phyloP scores from a whole-genome alignment of 2,888 invertebrate genomes.

The Eutolmus rufibarbis region DNA sequence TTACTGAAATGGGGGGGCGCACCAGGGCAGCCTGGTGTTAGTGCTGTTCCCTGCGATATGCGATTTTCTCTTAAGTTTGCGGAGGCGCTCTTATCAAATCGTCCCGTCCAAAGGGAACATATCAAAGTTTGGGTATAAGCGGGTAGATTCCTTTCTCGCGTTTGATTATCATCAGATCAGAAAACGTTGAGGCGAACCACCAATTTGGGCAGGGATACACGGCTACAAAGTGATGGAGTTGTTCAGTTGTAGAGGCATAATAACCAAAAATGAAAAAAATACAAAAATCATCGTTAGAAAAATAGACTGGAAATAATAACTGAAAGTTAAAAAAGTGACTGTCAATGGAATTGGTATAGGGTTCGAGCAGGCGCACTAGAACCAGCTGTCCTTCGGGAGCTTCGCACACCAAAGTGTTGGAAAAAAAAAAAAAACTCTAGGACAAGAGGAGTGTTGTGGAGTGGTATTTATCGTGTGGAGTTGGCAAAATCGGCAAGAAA shows the following conservation, averaged over 20 bases:
- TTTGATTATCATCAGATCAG: not conserved
- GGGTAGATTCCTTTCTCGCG: not conserved
- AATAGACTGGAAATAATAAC: not conserved
- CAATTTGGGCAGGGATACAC: not conserved
- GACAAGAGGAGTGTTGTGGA: not conserved
- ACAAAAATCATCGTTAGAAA: no score
- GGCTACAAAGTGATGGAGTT: not conserved
- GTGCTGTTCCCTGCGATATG: not conserved
- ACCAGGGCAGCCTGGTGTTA: not conserved
- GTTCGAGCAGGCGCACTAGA: constrained; percentile 7
- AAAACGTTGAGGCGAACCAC: not conserved
- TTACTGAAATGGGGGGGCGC: not conserved
- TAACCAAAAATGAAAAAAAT: no score
- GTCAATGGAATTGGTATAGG: not conserved
- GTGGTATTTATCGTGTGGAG: not conserved
- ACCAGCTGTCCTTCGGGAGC: constrained; percentile 22
- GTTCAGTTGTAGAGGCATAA: no score
- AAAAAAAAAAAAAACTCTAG: not conserved
- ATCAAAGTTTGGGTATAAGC: not conserved
- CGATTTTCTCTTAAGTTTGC: not conserved
- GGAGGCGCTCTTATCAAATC: not conserved
- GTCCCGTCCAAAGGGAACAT: not conserved
- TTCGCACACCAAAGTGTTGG: not conserved
- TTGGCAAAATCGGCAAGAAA: not conserved
- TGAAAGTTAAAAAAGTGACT: constrained; percentile 8